Conservation (phyloP, 2,113 vertebrate genomes). For the Notothenia rossii region DNA sequence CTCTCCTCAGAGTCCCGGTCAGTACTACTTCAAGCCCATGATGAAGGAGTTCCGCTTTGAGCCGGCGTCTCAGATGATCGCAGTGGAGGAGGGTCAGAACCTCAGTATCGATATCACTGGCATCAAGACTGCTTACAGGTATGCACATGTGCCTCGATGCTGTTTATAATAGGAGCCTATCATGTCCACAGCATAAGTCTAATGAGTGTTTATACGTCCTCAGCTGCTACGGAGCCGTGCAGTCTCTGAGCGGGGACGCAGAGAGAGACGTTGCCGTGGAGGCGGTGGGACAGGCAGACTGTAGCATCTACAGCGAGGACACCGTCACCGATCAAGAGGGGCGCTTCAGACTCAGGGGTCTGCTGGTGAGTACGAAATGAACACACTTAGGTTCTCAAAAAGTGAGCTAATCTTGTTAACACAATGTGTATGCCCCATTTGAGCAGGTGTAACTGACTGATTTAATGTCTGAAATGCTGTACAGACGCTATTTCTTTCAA, state of each 20-base stretch:
- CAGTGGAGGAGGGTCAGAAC: constrained; percentile 95
- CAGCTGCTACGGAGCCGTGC: constrained; percentile 95
- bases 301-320: constrained; percentile 94
- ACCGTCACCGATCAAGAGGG: constrained; percentile 95
- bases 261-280: constrained; percentile 94
- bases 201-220: not conserved
- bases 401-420: not conserved
- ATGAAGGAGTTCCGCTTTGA: constrained; percentile 99
- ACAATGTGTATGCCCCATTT: not conserved
- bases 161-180: not conserved
- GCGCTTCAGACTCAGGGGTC: constrained; percentile 92
- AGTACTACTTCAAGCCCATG: constrained; percentile 99
- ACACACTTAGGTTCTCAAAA: not conserved
- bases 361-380: constrained; percentile 87
- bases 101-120: constrained; percentile 92
- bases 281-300: constrained; percentile 92
- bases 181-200: not conserved
- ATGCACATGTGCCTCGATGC: not conserved
- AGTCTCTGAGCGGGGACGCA: constrained; percentile 94
- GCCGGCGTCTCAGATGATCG: constrained; percentile 96
- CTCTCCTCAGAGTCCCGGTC: constrained; percentile 91
- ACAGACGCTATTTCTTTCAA: not conserved
- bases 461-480: not conserved
- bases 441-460: not conserved
- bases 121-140: constrained; percentile 89